Base-by-base conservation (phyloP, 2,888 invertebrate species). In the Criorhina ranunculi region DNA sequence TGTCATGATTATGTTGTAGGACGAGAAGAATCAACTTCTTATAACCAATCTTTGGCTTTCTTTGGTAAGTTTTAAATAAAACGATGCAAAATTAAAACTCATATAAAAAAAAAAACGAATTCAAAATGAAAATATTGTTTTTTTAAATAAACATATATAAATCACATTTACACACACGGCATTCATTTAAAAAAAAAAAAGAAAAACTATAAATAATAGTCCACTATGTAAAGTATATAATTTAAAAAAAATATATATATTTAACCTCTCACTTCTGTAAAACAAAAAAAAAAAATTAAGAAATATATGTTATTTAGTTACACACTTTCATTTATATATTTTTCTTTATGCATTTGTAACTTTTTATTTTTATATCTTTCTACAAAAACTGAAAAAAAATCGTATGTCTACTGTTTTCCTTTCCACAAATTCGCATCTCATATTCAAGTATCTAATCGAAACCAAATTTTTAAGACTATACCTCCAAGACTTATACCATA, bases 21-120 rank as follows among this genome's bases (percentile, higher is more conserved):
- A 97, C 95, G 96, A 97, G 95, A 97, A 97, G 95, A 97, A 97
- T 94, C 97, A 97, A 95, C 96, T 96, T 94, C 95, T 97, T 94
- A 96, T 96, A 94, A 95, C 96, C 94, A 97, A 97, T 95, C 96
- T 96, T 94, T 97, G 97, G 97, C 96, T 96, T 95, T 96, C 96
- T 94, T 95, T 96, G 96, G 96, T 96, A 95, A 96, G 96, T 96
- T 90, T 88, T 76, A 88, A 93, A 93, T 92, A 91, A 91, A 89
- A 92, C 90, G 93, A 90, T 93, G 88, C 87, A 88, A 86, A 87
- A 88, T 82, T 87, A 88, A 89, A 88, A 72, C 67, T 53, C 60
- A 66, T 86, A 59, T 57, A 69, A 86, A 81, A 64, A 59, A 51
- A 69, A 86, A 81, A 64, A 77, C 66, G 73, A 76, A 76, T 49